phyloP scores from a whole-genome alignment of 2,888 invertebrate species.

The Drosophila planitibia region DNA sequence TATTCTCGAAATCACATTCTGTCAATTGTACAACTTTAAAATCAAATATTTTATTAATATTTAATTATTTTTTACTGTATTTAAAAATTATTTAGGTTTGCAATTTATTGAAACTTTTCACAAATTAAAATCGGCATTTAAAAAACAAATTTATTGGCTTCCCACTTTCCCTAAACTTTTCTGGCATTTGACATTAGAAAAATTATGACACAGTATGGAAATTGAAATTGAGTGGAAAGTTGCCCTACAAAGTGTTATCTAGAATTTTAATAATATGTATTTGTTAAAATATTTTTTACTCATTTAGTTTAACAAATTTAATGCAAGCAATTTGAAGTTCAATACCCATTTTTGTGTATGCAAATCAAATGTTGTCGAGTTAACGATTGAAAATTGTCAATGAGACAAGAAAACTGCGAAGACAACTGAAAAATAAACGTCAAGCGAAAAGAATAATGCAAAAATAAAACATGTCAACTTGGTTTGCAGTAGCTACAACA shows the following conservation, averaged over 20 bases:
- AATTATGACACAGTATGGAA: background rate
- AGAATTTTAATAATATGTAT: background rate
- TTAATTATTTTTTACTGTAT: background rate
- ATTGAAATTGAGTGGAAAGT: background rate
- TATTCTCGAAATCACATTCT: background rate
- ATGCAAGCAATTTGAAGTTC: background rate
- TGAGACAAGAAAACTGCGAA: slow-evolving; percentile 9
- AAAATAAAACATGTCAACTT: slow-evolving; percentile 53
- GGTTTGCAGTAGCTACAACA: slow-evolving; percentile 43
- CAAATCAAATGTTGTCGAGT: slow-evolving; percentile 14
- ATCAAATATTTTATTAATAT: background rate
- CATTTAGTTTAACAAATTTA: background rate
- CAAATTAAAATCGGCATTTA: no score
- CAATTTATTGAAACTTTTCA: background rate
- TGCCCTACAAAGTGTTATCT: background rate
- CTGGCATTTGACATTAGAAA: background rate
- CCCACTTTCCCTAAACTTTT: background rate
- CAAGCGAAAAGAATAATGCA: slow-evolving; percentile 38
- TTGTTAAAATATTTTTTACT: background rate
- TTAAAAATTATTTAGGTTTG: background rate
- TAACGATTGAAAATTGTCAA: slow-evolving; percentile 18
- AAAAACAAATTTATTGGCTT: background rate
- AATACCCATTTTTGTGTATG: background rate
- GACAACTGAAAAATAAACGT: slow-evolving; percentile 44
- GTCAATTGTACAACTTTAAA: background rate